These are phyloP conservation scores for Pogonomyrmex barbatus DNA, from an alignment of 1,140 invertebrate species.

Conservation along the genomic window DNA sequence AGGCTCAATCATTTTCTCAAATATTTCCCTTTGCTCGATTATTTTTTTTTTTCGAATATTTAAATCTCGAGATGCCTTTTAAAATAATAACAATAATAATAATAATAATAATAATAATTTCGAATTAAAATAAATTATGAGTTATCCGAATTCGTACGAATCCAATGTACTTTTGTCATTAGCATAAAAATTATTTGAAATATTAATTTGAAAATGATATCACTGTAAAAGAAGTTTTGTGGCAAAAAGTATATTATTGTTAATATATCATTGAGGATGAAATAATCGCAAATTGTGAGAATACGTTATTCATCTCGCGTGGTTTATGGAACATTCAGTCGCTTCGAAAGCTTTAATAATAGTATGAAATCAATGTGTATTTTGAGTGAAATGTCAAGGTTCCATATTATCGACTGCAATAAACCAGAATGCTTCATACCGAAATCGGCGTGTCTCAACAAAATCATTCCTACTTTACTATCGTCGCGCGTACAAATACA, in stretches of 20 bases:
- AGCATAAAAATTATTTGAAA: neutral
- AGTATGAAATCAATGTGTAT: conserved; percentile 28
- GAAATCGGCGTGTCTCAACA: neutral
- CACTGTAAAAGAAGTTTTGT: neutral
- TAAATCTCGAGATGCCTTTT: too few relatives aligned
- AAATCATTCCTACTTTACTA: conserved; percentile 33
- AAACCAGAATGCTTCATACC: neutral
- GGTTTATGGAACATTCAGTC: conserved; percentile 18
- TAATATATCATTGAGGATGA: neutral
- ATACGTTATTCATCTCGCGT: conserved; percentile 29
- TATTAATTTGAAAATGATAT: neutral
- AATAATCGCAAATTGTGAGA: neutral
- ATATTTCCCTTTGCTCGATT: neutral
- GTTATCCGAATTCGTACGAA: neutral
- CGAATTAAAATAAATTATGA: neutral
- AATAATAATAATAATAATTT: too few relatives aligned
- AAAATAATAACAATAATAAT: too few relatives aligned
- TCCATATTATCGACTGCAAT: conserved; percentile 39
- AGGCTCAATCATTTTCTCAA: neutral
- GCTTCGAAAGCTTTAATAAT: conserved; percentile 39
- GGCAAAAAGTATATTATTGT: neutral
- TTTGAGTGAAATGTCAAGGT: conserved; percentile 59
- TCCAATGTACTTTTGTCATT: neutral
- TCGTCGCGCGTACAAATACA: neutral
- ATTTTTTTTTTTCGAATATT: neutral